These are phyloP conservation scores for Taxidea taxus DNA, from an alignment of 2,113 vertebrate genomes.

Conservation along the genomic window DNA sequence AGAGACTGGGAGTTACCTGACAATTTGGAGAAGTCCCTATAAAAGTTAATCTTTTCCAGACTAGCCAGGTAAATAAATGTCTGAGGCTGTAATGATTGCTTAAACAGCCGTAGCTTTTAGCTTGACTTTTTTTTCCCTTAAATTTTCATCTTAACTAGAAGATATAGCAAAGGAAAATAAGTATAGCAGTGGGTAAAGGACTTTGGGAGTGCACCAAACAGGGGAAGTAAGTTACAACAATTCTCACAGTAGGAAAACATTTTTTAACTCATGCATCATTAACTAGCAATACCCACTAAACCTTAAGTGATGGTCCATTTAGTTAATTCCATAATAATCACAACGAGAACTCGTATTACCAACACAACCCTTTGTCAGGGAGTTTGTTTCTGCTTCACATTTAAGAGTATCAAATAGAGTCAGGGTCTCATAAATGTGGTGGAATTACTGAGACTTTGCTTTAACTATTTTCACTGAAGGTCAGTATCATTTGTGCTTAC, in stretches of 20 bases:
- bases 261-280: neutral
- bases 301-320: neutral
- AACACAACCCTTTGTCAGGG: neutral
- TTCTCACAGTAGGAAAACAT: neutral
- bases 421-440: neutral
- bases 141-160: slow-evolving; percentile 15
- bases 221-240: neutral
- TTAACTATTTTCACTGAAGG: neutral
- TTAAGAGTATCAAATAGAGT: neutral
- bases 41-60: slow-evolving; percentile 23
- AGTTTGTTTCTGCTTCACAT: neutral
- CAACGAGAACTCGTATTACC: neutral
- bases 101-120: neutral
- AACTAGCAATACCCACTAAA: neutral
- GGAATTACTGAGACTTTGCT: neutral
- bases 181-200: neutral
- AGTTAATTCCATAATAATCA: slow-evolving; percentile 16
- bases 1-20: neutral
- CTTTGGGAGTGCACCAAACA: neutral
- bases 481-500: neutral
- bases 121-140: neutral
- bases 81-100: neutral
- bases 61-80: slow-evolving; percentile 32
- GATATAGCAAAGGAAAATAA: neutral
- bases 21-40: slow-evolving; percentile 16